Evolutionary conservation across 2,888 invertebrate genomes (phyloP), one percentile per base, ranked within the genome.

Genomic region (Psylliodes chrysocephalus): DNA sequence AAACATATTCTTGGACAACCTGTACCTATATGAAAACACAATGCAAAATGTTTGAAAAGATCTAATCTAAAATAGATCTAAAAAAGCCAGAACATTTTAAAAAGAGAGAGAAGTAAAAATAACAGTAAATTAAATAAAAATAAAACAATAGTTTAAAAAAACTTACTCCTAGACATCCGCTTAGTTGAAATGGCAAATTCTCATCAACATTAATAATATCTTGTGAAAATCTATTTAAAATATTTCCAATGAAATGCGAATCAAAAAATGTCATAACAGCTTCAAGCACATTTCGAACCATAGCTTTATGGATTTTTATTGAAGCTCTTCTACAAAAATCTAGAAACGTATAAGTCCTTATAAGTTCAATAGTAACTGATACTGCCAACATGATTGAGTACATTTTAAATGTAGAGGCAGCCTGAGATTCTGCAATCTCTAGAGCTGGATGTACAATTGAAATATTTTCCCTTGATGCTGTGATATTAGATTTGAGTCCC

Each of bases 271-370:
- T 54, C 78, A 77, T 77, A 0, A 73, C 67, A 10, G 76, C 75
- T 40, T 74, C 67, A 1, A 78, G 64, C 4, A 78, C 69, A 18
- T 69, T 71, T 1, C 54, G 46, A 5, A 73, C 67, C 76, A 78
- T 77, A 14, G 66, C 64, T 64, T 76, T 75, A 63, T 78, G 78
- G 3, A 77, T 49, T 33, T 74, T 77, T 2, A 75, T 70, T 0
- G 78, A 78, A 93, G 85, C 85, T 94, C 86, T 14, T 91, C 90
- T 55, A 92, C 94, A 1, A 91, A 91, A 83, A 94, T 92, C 60
- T 91, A 83, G 67, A 90, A 91, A 0, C 90, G 92, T 35, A 40
- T 71, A 73, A 2, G 69, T 66, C 64, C 69, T 60, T 7, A 64
- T 52, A 14, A 75, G 52, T 14, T 64, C 60, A 7, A 73, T 44